Evolutionary conservation across 1,140 invertebrate species (phyloP), one percentile per base, ranked within the genome.

Genomic region (Ceratina calcarata): DNA sequence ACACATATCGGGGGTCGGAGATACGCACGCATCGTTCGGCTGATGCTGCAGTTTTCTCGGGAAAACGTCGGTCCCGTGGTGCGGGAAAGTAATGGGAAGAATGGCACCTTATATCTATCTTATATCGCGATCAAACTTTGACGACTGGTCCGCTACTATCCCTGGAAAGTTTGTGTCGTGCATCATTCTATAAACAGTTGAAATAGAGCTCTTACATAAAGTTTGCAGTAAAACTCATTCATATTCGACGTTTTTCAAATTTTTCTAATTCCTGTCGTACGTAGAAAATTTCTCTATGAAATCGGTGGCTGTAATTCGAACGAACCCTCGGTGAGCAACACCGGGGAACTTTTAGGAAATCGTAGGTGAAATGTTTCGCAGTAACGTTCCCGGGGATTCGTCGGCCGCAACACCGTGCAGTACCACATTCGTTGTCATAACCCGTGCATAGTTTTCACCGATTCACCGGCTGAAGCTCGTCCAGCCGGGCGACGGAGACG

Each of bases 41-140:
- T 85, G 83, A 85, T 73, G 75, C 64, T 78, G 78, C 83, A 82
- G 61, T 84, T 84, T 81, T 78, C 75, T 45, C 57, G 1, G 72
- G 45, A 18, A 24, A 24, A 57, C 62, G 49, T 57, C 51, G 67
- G 16, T 3, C 49, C 18, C 20, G 13, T 18, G 4, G 1, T 24
- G 32, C 22, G 37, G 45, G 57, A 72, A 72, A 49, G n/a, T n/a
- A 32, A 1, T 18, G 24, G 22, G 12, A 8, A n/a, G 49, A 16
- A 20, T 55, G 27, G 1, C 18, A 13, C n/a, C 6, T 57, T 53
- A 53, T 53, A 53, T 68, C 22, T 45, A 45, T 57, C 55, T 18
- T 57, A 57, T 13, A 57, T 57, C n/a, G 24, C n/a, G 67, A 53
- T 69, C 13, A 16, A 70, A 70, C 51, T n/a, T 70, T 37, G 16